Conservation (phyloP, 2,888 invertebrate species). For the Zelleria hepariella region DNA sequence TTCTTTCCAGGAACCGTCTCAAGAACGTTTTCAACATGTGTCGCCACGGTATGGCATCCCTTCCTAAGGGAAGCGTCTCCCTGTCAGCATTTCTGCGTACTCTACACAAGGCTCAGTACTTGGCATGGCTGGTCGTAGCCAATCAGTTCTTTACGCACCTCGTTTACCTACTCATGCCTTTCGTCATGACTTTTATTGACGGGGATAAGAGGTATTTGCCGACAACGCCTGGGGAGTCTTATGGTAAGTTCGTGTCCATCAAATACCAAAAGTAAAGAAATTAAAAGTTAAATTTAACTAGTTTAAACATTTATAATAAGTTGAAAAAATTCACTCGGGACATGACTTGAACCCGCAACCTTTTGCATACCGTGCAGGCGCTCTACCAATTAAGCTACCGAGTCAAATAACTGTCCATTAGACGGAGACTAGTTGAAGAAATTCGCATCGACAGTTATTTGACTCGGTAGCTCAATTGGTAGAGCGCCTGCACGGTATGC, state of each 20-base stretch:
- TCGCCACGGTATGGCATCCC: constrained; percentile 25
- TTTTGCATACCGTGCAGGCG: no score
- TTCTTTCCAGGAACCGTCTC: constrained; percentile 25
- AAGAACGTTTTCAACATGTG: constrained; percentile 30
- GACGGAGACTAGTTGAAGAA: no score
- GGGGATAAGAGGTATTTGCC: constrained; percentile 34
- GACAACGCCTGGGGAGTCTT: constrained; percentile 37
- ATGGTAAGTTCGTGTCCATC: constrained; percentile 31
- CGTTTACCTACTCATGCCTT: constrained; percentile 31
- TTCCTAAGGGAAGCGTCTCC: constrained; percentile 24
- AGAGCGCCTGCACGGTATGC: no score
- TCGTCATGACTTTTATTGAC: constrained; percentile 29
- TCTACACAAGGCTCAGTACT: constrained; percentile 25
- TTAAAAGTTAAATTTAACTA: no score
- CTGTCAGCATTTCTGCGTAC: constrained; percentile 22
- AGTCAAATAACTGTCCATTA: no score
- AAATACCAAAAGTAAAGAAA: no score
- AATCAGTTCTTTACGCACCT: constrained; percentile 33
- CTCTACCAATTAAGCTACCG: no score
- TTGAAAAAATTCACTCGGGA: no score
- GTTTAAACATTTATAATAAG: no score
- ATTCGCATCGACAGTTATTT: no score
- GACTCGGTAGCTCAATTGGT: no score
- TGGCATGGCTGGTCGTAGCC: constrained; percentile 33
- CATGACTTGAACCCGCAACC: no score